Percentiles rank a stretch among this genome's conserved stretches.
Evolutionary conservation across 1,140 invertebrate species (phyloP).

Genomic region (Drosophila pruinosa): DNA sequence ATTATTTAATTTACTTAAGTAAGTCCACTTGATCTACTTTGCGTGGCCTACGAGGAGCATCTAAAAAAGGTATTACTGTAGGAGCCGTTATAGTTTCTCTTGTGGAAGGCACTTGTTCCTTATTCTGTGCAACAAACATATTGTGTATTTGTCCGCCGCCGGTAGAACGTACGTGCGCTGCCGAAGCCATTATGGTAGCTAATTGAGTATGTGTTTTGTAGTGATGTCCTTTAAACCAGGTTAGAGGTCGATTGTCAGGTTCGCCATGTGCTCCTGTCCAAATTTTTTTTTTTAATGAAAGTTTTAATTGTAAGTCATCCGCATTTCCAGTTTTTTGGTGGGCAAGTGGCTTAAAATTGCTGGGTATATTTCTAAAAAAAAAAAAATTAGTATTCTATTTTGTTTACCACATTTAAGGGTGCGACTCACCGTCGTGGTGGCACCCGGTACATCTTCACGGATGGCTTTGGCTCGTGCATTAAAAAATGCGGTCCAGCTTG

Average conservation of each 20-base stretch:
- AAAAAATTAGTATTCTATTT: no score
- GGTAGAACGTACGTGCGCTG: conserved; percentile 23
- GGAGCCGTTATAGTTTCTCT: neutral
- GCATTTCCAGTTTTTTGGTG: conserved; percentile 38
- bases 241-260: conserved; percentile 41
- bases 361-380: conserved; percentile 37
- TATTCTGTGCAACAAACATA: conserved; percentile 21
- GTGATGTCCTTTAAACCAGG: conserved; percentile 54
- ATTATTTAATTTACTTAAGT: conserved; percentile 58
- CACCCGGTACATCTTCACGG: conserved; percentile 35
- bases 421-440: conserved; percentile 45
- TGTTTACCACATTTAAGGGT: neutral
- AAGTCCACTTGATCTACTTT: conserved; percentile 72
- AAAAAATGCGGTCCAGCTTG: conserved; percentile 28
- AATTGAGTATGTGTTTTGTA: conserved; percentile 13
- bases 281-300: conserved; percentile 80
- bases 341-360: conserved; percentile 45
- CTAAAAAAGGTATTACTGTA: conserved; percentile 34
- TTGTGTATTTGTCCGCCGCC: conserved; percentile 16
- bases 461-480: conserved; percentile 32
- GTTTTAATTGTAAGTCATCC: conserved; percentile 71
- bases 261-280: conserved; percentile 71
- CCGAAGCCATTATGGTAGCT: conserved; percentile 15
- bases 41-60: conserved; percentile 40
- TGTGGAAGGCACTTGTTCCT: neutral